These are phyloP conservation scores for Reticulitermes speratus DNA, from an alignment of 1,140 invertebrate genomes.

Conservation along the genomic window DNA sequence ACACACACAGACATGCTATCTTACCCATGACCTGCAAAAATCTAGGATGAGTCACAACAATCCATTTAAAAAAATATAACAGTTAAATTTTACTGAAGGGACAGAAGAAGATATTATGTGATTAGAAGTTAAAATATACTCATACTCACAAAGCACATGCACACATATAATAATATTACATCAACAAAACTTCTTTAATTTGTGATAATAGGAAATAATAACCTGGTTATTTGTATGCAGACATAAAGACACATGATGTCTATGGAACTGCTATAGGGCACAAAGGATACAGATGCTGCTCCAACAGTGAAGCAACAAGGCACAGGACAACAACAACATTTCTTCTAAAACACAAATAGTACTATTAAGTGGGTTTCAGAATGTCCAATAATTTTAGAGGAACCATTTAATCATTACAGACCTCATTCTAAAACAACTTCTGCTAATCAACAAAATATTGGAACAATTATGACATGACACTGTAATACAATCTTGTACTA, in stretches of 20 bases:
- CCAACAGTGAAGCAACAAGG: neutral
- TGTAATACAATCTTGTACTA: conserved; percentile 15
- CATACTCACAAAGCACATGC: neutral
- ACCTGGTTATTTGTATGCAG: neutral
- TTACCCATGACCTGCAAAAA: neutral
- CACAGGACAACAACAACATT: neutral
- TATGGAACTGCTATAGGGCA: neutral
- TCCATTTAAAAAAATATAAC: conserved; percentile 1
- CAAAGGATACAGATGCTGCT: neutral
- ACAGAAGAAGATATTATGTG: neutral
- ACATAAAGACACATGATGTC: neutral
- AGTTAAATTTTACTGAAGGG: neutral
- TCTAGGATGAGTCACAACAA: neutral
- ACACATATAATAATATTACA: neutral
- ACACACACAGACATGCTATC: neutral
- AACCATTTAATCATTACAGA: neutral
- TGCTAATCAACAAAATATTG: neutral
- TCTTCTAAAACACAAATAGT: neutral
- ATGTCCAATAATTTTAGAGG: neutral
- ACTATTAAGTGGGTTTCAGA: neutral
- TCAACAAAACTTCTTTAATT: neutral
- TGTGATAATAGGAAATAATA: neutral
- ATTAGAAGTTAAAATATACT: neutral
- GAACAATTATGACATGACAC: neutral
- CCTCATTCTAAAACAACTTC: conserved; percentile 7